Percentiles rank a stretch among this genome's conserved stretches.
Evolutionary conservation across 2,888 invertebrate genomes (phyloP).

Genomic region (Itoplectis maculator): DNA sequence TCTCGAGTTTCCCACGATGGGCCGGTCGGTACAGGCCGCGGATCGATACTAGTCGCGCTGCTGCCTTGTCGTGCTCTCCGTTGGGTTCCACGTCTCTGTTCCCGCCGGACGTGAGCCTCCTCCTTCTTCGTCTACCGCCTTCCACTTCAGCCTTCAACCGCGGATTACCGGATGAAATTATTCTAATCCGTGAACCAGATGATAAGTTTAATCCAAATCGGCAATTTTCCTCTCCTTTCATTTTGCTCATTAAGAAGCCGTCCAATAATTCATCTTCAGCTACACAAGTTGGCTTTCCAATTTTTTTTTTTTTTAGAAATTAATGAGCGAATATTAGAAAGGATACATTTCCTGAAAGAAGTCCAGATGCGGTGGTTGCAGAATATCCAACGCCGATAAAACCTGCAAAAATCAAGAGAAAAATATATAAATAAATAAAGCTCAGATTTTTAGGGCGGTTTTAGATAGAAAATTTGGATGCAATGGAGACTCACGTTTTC

Average conservation of each 20-base stretch:
- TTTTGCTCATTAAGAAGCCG: neutral
- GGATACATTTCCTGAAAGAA: constrained; percentile 99
- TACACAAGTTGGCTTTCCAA: neutral
- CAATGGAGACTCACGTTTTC: constrained; percentile 99
- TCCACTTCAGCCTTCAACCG: constrained; percentile 15
- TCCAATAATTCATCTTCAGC: neutral
- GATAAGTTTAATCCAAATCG: constrained; percentile 29
- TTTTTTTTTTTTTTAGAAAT: constrained; percentile 9
- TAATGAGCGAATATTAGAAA: constrained; percentile 84
- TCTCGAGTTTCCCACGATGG: constrained; percentile 70
- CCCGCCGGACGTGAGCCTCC: constrained; percentile 60
- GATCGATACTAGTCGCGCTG: constrained; percentile 62
- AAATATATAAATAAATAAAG: constrained; percentile 13
- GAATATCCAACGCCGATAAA: constrained; percentile 98
- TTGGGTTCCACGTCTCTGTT: constrained; percentile 66
- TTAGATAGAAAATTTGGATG: too few species aligned
- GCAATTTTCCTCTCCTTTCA: neutral
- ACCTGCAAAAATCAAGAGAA: constrained; percentile 89
- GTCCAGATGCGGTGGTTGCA: constrained; percentile 99
- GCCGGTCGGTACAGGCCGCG: constrained; percentile 65
- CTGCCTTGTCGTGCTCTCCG: constrained; percentile 60
- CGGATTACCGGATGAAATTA: constrained; percentile 49
- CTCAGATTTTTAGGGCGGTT: too few species aligned
- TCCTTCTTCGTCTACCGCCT: constrained; percentile 52
- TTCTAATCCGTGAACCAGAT: constrained; percentile 40